A percentile compares a stretch with the other conserved stretches of the same genome.
phyloP scores from a whole-genome alignment of 2,113 vertebrate species.

The Cacatua alba region DNA sequence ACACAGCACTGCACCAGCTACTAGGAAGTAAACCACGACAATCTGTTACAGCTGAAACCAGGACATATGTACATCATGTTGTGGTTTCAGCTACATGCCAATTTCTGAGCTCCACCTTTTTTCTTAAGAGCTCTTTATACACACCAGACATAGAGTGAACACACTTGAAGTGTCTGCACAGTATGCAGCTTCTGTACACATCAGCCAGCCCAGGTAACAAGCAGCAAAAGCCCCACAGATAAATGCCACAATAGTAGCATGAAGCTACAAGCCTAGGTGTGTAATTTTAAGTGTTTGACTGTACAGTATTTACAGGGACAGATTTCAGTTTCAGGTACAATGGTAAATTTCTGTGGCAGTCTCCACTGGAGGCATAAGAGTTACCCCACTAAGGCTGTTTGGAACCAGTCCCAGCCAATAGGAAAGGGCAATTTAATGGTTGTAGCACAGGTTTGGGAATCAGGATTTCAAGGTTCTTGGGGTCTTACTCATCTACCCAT shows the following conservation, averaged over 20 bases:
- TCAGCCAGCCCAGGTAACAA: background rate
- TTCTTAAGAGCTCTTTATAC: background rate
- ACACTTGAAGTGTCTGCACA: background rate
- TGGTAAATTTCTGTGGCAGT: background rate
- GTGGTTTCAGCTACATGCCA: background rate
- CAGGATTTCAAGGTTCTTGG: background rate
- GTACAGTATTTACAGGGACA: background rate
- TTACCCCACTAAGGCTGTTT: background rate
- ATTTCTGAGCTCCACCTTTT: background rate
- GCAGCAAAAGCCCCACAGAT: background rate
- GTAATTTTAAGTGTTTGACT: background rate
- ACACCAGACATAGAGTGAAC: background rate
- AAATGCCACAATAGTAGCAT: background rate
- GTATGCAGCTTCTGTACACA: background rate
- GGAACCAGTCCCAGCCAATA: background rate
- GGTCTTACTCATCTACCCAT: background rate
- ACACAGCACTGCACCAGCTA: background rate
- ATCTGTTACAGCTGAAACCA: background rate
- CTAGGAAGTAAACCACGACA: background rate
- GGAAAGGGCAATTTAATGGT: background rate
- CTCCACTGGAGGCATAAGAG: background rate
- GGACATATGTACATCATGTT: background rate
- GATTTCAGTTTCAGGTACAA: background rate
- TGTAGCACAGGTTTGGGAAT: background rate
- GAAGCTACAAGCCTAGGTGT: background rate